Percentiles rank a stretch among this genome's conserved stretches.
Evolutionary conservation across 2,113 vertebrate genomes (phyloP).

Genomic region (Bothrops jararaca): DNA sequence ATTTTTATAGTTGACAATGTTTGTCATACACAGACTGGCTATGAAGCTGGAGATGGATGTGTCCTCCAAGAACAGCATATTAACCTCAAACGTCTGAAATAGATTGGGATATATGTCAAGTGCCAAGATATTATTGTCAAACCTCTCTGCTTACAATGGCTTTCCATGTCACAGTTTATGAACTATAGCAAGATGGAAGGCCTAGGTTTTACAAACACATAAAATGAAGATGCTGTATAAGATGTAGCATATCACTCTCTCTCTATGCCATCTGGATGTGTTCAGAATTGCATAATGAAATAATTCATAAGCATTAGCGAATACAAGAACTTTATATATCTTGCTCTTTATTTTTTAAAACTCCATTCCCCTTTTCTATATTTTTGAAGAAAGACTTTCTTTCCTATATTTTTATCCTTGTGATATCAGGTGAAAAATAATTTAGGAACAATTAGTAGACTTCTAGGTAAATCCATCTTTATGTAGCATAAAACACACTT

Average conservation of each 20-base stretch:
- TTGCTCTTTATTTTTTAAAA: too few species aligned
- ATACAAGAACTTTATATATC: not conserved
- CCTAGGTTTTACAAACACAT: not conserved
- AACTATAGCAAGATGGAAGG: not conserved
- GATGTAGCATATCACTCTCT: not conserved
- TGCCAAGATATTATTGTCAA: not conserved
- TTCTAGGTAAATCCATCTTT: not conserved
- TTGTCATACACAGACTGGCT: not conserved
- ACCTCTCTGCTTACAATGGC: not conserved
- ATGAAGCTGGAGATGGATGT: not conserved
- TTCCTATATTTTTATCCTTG: not conserved
- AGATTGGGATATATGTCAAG: not conserved
- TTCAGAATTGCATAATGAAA: not conserved
- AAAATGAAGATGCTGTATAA: not conserved
- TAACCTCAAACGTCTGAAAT: conserved; percentile 9
- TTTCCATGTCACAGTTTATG: not conserved
- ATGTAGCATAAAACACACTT: not conserved
- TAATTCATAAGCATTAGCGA: not conserved
- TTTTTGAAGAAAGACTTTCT: not conserved
- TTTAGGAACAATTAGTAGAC: not conserved
- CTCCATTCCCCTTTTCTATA: not conserved
- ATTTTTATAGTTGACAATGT: not conserved
- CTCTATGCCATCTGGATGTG: not conserved
- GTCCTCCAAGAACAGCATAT: not conserved
- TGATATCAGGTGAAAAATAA: not conserved